A percentile compares a stretch with the other conserved stretches of the same genome.
These are phyloP conservation scores for Phytoseiulus persimilis DNA, from an alignment of 2,888 invertebrate species.

Conservation along the genomic window DNA sequence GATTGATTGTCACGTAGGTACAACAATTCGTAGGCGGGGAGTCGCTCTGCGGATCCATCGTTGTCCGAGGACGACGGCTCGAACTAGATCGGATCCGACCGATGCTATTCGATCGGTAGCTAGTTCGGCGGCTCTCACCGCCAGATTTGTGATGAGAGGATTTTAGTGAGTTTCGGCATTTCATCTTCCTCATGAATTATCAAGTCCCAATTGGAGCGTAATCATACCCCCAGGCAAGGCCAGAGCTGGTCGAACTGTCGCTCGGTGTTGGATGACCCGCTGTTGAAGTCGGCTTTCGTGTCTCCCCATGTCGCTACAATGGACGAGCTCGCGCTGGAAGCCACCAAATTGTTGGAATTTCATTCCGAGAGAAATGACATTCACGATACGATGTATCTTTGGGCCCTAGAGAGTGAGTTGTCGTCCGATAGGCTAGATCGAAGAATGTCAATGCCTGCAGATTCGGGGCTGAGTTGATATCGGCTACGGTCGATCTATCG, in stretches of 20 bases:
- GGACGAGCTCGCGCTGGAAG: slow-evolving; percentile 21
- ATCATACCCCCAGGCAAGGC: slow-evolving; percentile 5
- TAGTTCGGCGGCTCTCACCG: background rate
- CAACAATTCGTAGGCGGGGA: background rate
- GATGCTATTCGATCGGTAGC: background rate
- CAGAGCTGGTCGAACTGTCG: slow-evolving; percentile 24
- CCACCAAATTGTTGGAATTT: background rate
- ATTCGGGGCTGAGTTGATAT: too few species aligned
- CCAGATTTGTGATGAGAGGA: background rate
- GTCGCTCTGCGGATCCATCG: background rate
- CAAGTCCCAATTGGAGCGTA: background rate
- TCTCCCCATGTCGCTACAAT: slow-evolving; percentile 9
- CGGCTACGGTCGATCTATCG: too few species aligned
- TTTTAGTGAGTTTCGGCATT: background rate
- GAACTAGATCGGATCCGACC: too few species aligned
- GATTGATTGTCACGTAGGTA: slow-evolving; percentile 34
- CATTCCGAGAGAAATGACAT: background rate
- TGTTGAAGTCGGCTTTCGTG: background rate
- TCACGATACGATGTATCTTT: slow-evolving; percentile 23
- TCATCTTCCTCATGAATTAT: background rate
- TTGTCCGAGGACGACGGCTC: too few species aligned
- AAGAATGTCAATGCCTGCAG: too few species aligned
- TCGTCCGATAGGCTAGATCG: too few species aligned
- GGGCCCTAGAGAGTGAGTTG: slow-evolving; percentile 17
- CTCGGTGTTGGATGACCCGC: background rate